phyloP scores from a whole-genome alignment of 2,797 vertebrate genomes.

The Steatocranus sp. region DNA sequence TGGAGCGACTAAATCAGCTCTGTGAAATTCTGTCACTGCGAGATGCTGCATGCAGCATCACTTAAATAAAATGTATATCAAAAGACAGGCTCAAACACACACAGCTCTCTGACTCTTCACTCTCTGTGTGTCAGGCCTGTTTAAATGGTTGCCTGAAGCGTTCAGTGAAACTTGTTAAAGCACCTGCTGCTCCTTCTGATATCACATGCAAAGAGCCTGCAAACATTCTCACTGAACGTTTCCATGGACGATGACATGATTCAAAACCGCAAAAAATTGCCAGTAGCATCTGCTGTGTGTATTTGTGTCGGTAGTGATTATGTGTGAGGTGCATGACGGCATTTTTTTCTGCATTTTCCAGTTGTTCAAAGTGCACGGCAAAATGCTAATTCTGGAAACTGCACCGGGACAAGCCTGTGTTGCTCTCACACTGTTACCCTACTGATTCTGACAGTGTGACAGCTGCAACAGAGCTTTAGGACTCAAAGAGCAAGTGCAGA shows the following conservation, averaged over 20 bases:
- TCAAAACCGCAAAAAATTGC: neutral
- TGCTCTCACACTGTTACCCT: neutral
- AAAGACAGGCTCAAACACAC: neutral
- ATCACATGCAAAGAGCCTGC: constrained; percentile 18
- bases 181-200: constrained; percentile 30
- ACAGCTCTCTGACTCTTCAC: neutral
- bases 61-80: neutral
- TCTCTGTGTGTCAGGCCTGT: constrained; percentile 15
- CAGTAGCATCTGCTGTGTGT: neutral
- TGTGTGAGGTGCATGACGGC: neutral
- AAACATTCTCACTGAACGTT: neutral
- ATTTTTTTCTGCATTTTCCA: neutral
- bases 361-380: neutral
- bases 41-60: constrained; percentile 4
- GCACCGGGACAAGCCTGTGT: neutral
- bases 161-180: constrained; percentile 21
- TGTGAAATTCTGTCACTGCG: constrained; percentile 29
- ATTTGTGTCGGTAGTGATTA: neutral
- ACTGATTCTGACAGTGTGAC: constrained; percentile 21
- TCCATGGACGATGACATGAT: neutral
- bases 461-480: constrained; percentile 38
- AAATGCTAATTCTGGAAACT: constrained; percentile 34
- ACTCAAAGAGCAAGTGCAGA: neutral
- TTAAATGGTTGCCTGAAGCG: constrained; percentile 25
- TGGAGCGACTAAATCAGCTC: constrained; percentile 40